phyloP scores from a whole-genome alignment of 30 jellyfish, hydroid and myxozoan species.

The Turritopsis dohrnii region DNA sequence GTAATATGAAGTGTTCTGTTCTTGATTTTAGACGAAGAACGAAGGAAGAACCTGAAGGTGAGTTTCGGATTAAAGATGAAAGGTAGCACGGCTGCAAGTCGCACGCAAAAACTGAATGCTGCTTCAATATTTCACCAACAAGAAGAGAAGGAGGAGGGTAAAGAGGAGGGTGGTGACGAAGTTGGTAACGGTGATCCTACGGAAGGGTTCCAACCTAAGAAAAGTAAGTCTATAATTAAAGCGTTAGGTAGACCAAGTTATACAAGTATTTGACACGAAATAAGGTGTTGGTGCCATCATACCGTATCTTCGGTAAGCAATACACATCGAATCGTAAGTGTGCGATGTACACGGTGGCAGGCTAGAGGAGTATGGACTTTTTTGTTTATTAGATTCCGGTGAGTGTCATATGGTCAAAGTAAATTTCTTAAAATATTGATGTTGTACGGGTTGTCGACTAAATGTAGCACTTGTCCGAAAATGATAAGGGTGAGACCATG shows the following conservation, averaged over 20 bases:
- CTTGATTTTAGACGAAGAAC: conserved; percentile 22
- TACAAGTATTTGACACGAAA: no score
- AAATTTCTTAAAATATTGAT: no score
- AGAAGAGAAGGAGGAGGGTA: conserved; percentile 28
- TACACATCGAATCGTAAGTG: no score
- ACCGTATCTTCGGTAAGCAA: neutral
- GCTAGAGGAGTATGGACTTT: no score
- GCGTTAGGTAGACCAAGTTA: neutral
- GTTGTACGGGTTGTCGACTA: no score
- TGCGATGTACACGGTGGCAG: no score
- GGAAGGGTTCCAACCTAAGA: conserved; percentile 29
- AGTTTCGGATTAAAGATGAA: conserved; percentile 30
- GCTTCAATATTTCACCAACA: conserved; percentile 30
- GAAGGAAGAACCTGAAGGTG: conserved; percentile 24
- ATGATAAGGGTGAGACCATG: no score
- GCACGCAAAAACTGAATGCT: neutral
- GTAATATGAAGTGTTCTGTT: no score
- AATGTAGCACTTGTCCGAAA: no score
- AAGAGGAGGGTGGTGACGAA: no score
- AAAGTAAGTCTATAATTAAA: neutral
- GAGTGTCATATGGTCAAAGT: no score
- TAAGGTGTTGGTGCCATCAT: neutral
- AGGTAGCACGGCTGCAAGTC: neutral
- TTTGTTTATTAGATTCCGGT: no score
- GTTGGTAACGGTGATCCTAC: neutral